A percentile compares a stretch with the other conserved stretches of the same genome.
Evolutionary conservation across 2,797 vertebrate genomes (phyloP).

Genomic region (Valencia hispanica): DNA sequence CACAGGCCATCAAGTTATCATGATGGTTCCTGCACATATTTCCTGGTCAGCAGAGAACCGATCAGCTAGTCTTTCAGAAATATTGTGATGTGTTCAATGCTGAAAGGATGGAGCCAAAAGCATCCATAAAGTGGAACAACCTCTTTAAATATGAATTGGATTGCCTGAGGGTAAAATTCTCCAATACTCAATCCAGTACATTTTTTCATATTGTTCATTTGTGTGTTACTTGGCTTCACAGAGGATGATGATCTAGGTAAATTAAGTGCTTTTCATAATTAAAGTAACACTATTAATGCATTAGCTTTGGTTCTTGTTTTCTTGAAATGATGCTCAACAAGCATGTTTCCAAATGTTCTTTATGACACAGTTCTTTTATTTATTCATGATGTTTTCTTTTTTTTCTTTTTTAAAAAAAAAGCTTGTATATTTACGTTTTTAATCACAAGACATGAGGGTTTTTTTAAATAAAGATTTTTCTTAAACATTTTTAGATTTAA

Average conservation of each 20-base stretch:
- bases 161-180: slow-evolving; percentile 47
- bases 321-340: slow-evolving; percentile 76
- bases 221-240: slow-evolving; percentile 73
- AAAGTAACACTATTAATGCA: slow-evolving; percentile 58
- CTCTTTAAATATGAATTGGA: slow-evolving; percentile 60
- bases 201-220: slow-evolving; percentile 73
- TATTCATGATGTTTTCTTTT: slow-evolving; percentile 9
- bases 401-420: neutral
- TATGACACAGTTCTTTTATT: slow-evolving; percentile 23
- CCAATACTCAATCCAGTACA: slow-evolving; percentile 49
- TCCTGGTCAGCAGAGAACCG: slow-evolving; percentile 21
- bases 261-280: slow-evolving; percentile 63
- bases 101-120: slow-evolving; percentile 47
- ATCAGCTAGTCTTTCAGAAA: slow-evolving; percentile 39
- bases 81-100: slow-evolving; percentile 47
- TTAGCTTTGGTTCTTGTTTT: slow-evolving; percentile 53
- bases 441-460: slow-evolving; percentile 13
- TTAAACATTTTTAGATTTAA: slow-evolving; percentile 7
- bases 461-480: neutral
- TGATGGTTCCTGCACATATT: slow-evolving; percentile 15
- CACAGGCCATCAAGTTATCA: slow-evolving; percentile 45
- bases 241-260: slow-evolving; percentile 86
- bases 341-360: slow-evolving; percentile 72
- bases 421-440: slow-evolving; percentile 73
- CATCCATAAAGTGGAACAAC: slow-evolving; percentile 55